Evolutionary conservation across 2,888 invertebrate genomes (phyloP).

Genomic region (Gymnoscelis rufifasciata): DNA sequence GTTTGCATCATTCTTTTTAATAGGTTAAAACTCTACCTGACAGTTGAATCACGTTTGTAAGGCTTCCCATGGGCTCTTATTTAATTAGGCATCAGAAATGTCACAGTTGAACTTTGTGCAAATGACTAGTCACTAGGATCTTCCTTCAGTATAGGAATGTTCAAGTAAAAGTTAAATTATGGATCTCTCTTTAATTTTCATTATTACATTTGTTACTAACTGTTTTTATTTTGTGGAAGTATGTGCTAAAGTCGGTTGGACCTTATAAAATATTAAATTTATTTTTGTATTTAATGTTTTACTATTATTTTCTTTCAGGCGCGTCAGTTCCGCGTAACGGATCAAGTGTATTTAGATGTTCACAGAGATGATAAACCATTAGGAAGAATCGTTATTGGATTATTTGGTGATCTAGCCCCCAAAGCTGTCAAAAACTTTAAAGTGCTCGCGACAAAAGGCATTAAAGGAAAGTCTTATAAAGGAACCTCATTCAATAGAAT

Average conservation of each 20-base stretch:
- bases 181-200: conserved; percentile 28
- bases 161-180: conserved; percentile 25
- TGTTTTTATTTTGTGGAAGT: conserved; percentile 33
- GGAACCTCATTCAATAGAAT: conserved; percentile 91
- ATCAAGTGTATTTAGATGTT: conserved; percentile 90
- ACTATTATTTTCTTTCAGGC: no score
- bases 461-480: conserved; percentile 87
- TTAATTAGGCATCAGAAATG: conserved; percentile 26
- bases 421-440: conserved; percentile 93
- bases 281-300: no score
- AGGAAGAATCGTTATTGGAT: conserved; percentile 89
- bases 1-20: conserved; percentile 2
- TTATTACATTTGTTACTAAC: conserved; percentile 29
- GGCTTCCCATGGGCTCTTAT: conserved; percentile 29
- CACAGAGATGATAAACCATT: conserved; percentile 83
- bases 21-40: neutral
- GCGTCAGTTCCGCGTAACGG: conserved; percentile 84
- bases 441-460: conserved; percentile 86
- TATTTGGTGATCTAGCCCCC: conserved; percentile 93
- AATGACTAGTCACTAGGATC: neutral
- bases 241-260: conserved; percentile 19
- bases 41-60: conserved; percentile 13
- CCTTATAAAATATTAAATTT: no score
- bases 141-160: no score
- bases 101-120: neutral